Percentiles rank a stretch among this genome's conserved stretches.
These are phyloP conservation scores for Alcedo atthis DNA, from an alignment of 2,797 vertebrate genomes.

Conservation along the genomic window DNA sequence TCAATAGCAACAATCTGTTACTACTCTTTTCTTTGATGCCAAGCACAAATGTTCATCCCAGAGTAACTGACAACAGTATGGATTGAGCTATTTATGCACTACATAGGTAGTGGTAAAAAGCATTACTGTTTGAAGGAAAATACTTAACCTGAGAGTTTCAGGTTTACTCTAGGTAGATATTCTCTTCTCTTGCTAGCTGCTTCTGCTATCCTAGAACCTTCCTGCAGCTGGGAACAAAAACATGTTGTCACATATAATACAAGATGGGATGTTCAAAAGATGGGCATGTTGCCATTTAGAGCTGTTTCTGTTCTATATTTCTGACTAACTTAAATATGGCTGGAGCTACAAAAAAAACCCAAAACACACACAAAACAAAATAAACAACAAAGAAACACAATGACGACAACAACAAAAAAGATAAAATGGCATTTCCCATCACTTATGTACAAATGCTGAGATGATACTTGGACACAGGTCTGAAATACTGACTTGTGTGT, in stretches of 20 bases:
- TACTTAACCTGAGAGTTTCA: neutral
- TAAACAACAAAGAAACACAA: too few species aligned
- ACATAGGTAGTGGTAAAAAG: neutral
- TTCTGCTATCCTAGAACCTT: neutral
- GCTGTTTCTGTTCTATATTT: neutral
- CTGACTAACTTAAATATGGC: neutral
- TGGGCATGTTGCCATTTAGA: slow-evolving; percentile 4
- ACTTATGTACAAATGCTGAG: neutral
- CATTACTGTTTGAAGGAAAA: neutral
- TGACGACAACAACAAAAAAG: neutral
- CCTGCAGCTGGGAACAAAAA: neutral
- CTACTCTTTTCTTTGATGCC: neutral
- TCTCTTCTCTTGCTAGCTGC: slow-evolving; percentile 4
- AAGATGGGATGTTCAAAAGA: neutral
- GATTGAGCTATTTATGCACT: neutral
- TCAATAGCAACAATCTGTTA: neutral
- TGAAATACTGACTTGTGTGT: neutral
- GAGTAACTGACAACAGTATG: neutral
- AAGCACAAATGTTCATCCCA: neutral
- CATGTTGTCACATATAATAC: neutral
- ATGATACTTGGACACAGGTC: neutral
- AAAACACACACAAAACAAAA: too few species aligned
- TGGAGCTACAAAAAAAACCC: neutral
- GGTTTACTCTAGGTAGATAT: neutral
- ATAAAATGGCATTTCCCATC: neutral